Evolutionary conservation across 2,797 vertebrate species (phyloP), one percentile per base, ranked within the genome.

Genomic region (Zenarchopterus dispar): DNA sequence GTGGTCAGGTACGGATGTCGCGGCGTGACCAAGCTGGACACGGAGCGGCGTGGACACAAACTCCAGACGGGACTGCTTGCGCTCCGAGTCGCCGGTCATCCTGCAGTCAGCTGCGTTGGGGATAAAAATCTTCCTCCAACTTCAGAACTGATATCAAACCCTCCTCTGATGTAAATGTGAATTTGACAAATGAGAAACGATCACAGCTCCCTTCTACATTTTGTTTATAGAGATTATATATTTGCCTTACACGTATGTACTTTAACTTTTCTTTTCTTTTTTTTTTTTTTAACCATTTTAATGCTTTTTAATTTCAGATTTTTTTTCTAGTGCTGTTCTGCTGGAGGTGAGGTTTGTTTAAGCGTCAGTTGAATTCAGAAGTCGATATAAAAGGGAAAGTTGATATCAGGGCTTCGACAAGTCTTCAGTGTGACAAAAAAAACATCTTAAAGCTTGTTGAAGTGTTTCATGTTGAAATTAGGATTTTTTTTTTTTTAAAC

Each of bases 181-280:
- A 89, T 89, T 76, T 67, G 78, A 81, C 82, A 67, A 76, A 87
- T 76, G 77, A 88, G 72, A 78, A 75, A 69, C 23, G 52, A 78
- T 56, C 28, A 56, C 77, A 52, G 64, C 85, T 89, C 80, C 85
- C 77, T 64, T 55, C 72, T 73, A 70, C 65, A 59, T 87, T 84
- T 90, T 89, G 85, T 91, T 87, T 75, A 88, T 88, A 91, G 84
- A 79, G 86, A 90, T 84, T 55, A 87, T 90, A 84, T 89, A 89
- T 89, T 90, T 86, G 83, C 90, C 88, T 93, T 92, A 91, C 77
- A 83, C 15, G 77, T 87, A 85, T 21, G 64, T 85, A 36, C 64
- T 80, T 62, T 67, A 62, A 77, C 50, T 62, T 73, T 78, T 80
- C 67, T 71, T 78, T 77, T 84, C 63, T 58, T 58, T 59, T 71